Conservation (phyloP, 2,797 vertebrate genomes). For the Epinephelus malabaricus region DNA sequence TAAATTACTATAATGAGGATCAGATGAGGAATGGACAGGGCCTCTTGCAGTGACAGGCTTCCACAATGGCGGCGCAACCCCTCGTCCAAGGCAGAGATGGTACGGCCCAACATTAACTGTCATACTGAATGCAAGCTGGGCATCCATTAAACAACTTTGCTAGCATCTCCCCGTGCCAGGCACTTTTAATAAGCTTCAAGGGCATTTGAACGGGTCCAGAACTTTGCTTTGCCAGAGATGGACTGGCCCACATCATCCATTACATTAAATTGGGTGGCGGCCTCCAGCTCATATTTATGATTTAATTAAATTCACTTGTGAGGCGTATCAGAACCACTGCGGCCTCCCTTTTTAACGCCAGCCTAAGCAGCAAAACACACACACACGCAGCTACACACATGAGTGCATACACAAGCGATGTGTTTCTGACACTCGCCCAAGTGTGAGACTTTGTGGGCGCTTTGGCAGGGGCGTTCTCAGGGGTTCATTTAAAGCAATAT, state of each 20-base stretch:
- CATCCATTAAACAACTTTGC: slow-evolving; percentile 86
- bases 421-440: slow-evolving; percentile 83
- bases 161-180: slow-evolving; percentile 84
- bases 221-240: slow-evolving; percentile 87
- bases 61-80: slow-evolving; percentile 64
- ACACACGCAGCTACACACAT: slow-evolving; percentile 56
- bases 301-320: slow-evolving; percentile 91
- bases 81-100: slow-evolving; percentile 66
- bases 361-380: slow-evolving; percentile 77
- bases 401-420: slow-evolving; percentile 59
- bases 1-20: slow-evolving; percentile 42
- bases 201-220: slow-evolving; percentile 88
- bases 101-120: slow-evolving; percentile 82
- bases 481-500: slow-evolving; percentile 88
- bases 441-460: slow-evolving; percentile 84
- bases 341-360: slow-evolving; percentile 82
- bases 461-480: slow-evolving; percentile 82
- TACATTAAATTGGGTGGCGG: slow-evolving; percentile 91
- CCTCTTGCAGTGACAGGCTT: slow-evolving; percentile 39
- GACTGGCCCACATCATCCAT: slow-evolving; percentile 89
- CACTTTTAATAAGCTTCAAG: slow-evolving; percentile 91
- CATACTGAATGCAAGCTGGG: slow-evolving; percentile 84
- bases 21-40: slow-evolving; percentile 33
- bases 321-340: slow-evolving; percentile 86
- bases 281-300: slow-evolving; percentile 91